These are phyloP conservation scores for Osmerus mordax DNA, from an alignment of 2,113 vertebrate species.

Conservation along the genomic window DNA sequence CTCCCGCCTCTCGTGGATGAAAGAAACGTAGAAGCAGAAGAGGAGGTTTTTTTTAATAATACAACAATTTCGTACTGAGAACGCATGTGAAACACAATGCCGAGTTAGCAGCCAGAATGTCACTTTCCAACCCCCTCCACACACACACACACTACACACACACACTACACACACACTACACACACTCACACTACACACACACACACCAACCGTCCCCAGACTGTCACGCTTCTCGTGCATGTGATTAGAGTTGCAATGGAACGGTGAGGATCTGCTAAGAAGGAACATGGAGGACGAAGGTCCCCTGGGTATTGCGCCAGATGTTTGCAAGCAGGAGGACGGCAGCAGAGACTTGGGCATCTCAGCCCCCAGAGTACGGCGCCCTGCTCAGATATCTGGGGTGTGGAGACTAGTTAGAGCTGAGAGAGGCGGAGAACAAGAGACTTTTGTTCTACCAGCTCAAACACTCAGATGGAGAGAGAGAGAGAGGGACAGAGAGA, in stretches of 20 bases:
- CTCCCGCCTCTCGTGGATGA: no score
- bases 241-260: conserved; percentile 62
- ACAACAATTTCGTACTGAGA: no score
- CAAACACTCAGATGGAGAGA: neutral
- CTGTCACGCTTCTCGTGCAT: conserved; percentile 55
- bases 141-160: no score
- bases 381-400: conserved; percentile 43
- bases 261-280: conserved; percentile 38
- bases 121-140: no score
- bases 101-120: no score
- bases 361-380: conserved; percentile 22
- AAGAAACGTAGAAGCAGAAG: no score
- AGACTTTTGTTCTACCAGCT: neutral
- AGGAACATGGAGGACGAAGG: conserved; percentile 55
- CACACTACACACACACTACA: no score
- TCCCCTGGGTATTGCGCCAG: conserved; percentile 54
- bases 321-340: conserved; percentile 65
- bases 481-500: no score
- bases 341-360: conserved; percentile 44
- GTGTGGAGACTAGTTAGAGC: conserved; percentile 28
- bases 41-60: no score
- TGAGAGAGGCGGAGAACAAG: neutral
- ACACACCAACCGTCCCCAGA: conserved; percentile 45
- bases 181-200: neutral
- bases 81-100: no score